Percentiles rank a stretch among this genome's conserved stretches.
Evolutionary conservation across 2,113 vertebrate genomes (phyloP).

Genomic region (Scomber scombrus): DNA sequence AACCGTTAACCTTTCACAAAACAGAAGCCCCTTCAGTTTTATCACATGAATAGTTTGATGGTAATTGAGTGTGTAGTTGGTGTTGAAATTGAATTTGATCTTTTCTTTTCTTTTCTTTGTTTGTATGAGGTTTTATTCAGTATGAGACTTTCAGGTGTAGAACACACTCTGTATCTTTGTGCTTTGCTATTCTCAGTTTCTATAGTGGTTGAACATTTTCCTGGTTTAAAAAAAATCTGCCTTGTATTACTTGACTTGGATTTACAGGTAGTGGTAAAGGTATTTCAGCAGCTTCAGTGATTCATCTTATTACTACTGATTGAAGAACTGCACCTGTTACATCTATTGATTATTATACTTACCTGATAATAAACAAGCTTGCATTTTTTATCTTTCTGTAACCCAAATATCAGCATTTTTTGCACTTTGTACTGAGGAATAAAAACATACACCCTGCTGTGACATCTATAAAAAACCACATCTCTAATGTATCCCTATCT

Average conservation of each 20-base stretch:
- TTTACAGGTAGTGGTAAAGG: neutral
- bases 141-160: neutral
- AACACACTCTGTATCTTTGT: neutral
- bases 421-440: too few relatives aligned
- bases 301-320: neutral
- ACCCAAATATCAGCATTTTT: too few relatives aligned
- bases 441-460: too few relatives aligned
- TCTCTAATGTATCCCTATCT: too few relatives aligned
- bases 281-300: neutral
- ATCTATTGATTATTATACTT: neutral
- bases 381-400: too few relatives aligned
- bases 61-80: neutral
- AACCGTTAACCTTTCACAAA: neutral
- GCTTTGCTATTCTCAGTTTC: neutral
- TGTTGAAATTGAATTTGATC: slow-evolving; percentile 20
- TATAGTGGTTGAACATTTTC: neutral
- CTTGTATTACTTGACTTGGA: neutral
- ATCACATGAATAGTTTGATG: neutral
- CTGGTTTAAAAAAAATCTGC: neutral
- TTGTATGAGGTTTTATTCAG: neutral
- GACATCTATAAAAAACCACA: too few relatives aligned
- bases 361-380: too few relatives aligned
- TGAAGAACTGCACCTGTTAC: neutral
- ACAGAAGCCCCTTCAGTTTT: neutral
- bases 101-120: neutral